These are phyloP conservation scores for Heliconius ismenius DNA, from an alignment of 2,888 invertebrate genomes.

Conservation along the genomic window DNA sequence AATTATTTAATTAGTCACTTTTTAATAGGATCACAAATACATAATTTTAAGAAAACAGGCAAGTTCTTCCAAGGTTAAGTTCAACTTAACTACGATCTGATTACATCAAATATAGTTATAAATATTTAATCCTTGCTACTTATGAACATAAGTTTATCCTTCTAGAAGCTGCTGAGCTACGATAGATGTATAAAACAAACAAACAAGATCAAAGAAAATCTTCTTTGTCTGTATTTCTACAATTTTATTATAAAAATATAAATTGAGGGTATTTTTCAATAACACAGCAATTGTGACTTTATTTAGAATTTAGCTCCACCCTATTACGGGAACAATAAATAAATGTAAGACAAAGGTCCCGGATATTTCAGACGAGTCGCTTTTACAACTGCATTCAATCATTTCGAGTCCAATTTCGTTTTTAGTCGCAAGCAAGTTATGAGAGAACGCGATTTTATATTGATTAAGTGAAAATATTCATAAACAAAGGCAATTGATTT, in stretches of 20 bases:
- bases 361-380: constrained; percentile 67
- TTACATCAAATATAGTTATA: background rate
- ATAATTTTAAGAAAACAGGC: no score
- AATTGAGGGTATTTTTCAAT: constrained; percentile 23
- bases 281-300: constrained; percentile 27
- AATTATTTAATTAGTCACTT: no score
- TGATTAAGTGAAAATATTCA: background rate
- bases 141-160: no score
- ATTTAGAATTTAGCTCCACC: constrained; percentile 33
- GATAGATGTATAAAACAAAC: background rate
- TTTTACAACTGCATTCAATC: constrained; percentile 79
- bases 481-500: no score
- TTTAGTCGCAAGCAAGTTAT: constrained; percentile 48
- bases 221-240: background rate
- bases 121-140: background rate
- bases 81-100: background rate
- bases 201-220: background rate
- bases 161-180: no score
- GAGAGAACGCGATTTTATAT: constrained; percentile 46
- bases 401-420: constrained; percentile 76
- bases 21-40: no score
- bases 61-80: no score
- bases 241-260: background rate
- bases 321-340: constrained; percentile 40
- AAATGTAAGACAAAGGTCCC: constrained; percentile 58